Conservation (phyloP, 2,797 vertebrate species). For the Natrix natrix region DNA sequence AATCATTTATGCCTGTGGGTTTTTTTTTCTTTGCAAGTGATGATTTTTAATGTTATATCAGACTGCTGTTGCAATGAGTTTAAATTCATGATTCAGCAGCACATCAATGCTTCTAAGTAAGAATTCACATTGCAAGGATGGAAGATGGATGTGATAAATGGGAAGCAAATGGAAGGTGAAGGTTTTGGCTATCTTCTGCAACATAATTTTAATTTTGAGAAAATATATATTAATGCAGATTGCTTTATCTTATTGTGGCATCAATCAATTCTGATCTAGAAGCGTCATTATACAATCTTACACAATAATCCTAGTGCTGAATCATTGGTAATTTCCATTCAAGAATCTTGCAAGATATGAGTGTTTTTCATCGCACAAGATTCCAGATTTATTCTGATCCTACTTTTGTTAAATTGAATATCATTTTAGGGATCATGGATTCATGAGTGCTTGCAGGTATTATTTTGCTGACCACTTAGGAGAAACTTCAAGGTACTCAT, state of each 20-base stretch:
- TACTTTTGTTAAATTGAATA: not conserved
- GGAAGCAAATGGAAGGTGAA: not conserved
- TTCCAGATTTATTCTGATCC: not conserved
- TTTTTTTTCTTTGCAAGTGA: not conserved
- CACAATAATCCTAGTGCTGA: not conserved
- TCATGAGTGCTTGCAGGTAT: not conserved
- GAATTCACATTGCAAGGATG: not conserved
- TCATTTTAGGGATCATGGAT: not conserved
- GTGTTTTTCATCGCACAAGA: not conserved
- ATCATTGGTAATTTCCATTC: not conserved
- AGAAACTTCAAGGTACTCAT: not conserved
- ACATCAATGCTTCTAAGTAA: not conserved
- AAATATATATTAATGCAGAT: not conserved
- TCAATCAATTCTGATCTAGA: not conserved
- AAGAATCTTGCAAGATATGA: not conserved
- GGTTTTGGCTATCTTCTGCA: not conserved
- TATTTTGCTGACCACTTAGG: not conserved
- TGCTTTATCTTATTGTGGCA: not conserved
- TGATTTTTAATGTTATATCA: not conserved
- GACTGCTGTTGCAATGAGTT: not conserved
- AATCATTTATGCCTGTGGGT: not conserved
- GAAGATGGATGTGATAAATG: not conserved
- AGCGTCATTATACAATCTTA: not conserved
- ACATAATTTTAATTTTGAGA: not conserved
- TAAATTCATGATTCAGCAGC: not conserved